These are phyloP conservation scores for Chromobotia macracanthus DNA, from an alignment of 2,797 vertebrate species.

Conservation along the genomic window DNA sequence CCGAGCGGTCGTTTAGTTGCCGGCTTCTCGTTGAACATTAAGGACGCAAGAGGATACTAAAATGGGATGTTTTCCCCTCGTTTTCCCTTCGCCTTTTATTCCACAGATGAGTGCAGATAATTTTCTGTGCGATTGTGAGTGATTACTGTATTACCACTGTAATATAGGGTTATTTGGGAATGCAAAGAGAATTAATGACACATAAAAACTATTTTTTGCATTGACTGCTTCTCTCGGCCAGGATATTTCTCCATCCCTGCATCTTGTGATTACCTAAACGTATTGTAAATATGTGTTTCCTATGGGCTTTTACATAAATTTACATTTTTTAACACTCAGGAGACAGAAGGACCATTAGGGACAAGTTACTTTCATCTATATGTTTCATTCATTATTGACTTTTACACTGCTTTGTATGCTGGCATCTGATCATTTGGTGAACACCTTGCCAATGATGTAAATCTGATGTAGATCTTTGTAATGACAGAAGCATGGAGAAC, in stretches of 20 bases:
- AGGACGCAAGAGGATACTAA: slow-evolving; percentile 80
- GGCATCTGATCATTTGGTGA: slow-evolving; percentile 50
- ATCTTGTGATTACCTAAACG: slow-evolving; percentile 91
- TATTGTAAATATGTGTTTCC: slow-evolving; percentile 85
- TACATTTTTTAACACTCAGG: slow-evolving; percentile 84
- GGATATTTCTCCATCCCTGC: slow-evolving; percentile 79
- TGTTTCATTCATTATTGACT: slow-evolving; percentile 79
- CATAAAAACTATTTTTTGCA: slow-evolving; percentile 94
- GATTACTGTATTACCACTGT: slow-evolving; percentile 94
- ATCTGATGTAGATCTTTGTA: slow-evolving; percentile 59
- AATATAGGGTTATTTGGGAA: slow-evolving; percentile 89
- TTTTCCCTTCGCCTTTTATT: slow-evolving; percentile 82
- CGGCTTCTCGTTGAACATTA: slow-evolving; percentile 81
- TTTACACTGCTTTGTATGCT: slow-evolving; percentile 70
- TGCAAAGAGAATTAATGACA: slow-evolving; percentile 94
- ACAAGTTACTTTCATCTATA: slow-evolving; percentile 73
- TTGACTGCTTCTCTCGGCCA: slow-evolving; percentile 85
- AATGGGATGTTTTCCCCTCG: slow-evolving; percentile 74
- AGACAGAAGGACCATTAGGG: slow-evolving; percentile 78
- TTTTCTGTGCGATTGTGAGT: slow-evolving; percentile 94
- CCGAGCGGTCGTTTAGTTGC: slow-evolving; percentile 66
- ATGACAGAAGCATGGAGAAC: slow-evolving; percentile 40
- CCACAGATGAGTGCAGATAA: slow-evolving; percentile 95
- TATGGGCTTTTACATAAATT: slow-evolving; percentile 83
- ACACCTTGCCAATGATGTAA: slow-evolving; percentile 58